A percentile compares a stretch with the other conserved stretches of the same genome.
Conservation (phyloP, 2,113 vertebrate genomes). For the Ictalurus punctatus region DNA sequence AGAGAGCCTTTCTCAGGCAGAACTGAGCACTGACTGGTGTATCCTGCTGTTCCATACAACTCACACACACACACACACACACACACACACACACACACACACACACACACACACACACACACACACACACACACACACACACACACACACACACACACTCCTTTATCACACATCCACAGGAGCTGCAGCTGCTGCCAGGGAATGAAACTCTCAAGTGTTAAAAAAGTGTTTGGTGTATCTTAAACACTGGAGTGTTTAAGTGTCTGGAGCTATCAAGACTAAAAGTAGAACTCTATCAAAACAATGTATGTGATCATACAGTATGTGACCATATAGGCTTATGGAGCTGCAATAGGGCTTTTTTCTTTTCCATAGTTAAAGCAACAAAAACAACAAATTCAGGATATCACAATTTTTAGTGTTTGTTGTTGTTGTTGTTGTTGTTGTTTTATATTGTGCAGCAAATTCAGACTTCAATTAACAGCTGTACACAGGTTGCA, state of each 20-base stretch:
- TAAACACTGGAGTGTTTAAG: background rate
- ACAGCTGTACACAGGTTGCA: background rate
- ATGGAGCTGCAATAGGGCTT: background rate
- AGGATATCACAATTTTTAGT: background rate
- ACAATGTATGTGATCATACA: background rate
- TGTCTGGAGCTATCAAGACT: background rate
- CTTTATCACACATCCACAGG: conserved; percentile 19
- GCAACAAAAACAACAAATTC: background rate
- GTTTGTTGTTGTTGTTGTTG: no score
- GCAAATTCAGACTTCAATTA: background rate
- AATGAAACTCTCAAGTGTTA: conserved; percentile 2
- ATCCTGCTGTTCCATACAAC: conserved; percentile 28
- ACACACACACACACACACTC: background rate
- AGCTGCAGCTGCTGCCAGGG: conserved; percentile 10
- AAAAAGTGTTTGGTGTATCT: background rate
- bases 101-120: background rate
- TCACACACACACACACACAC: background rate
- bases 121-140: background rate
- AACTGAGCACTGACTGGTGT: conserved; percentile 25
- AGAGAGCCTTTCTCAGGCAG: conserved; percentile 27
- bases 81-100: conserved; percentile 3
- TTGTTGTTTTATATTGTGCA: no score
- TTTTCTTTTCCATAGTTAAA: background rate
- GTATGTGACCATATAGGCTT: background rate
- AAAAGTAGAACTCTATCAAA: background rate